phyloP scores from a whole-genome alignment of 2,797 vertebrate species.

The Cirrhinus molitorella region DNA sequence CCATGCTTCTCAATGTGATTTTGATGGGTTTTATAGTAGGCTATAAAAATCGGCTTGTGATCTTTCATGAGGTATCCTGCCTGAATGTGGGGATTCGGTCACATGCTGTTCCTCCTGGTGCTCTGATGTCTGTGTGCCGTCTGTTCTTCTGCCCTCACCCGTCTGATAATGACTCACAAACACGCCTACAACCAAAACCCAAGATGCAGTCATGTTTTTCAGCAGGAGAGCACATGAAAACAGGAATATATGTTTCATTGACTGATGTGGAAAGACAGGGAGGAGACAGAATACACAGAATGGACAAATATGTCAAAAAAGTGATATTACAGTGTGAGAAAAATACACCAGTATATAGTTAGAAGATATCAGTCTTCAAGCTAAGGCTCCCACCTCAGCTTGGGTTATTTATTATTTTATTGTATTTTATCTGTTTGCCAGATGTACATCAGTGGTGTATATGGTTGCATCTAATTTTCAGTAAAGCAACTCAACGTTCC shows the following conservation, averaged over 20 bases:
- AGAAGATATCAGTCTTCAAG: not conserved
- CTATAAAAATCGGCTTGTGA: not conserved
- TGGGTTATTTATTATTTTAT: not conserved
- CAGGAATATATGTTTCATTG: slow-evolving; percentile 31
- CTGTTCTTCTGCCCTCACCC: slow-evolving; percentile 32
- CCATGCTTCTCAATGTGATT: not conserved
- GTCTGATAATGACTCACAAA: slow-evolving; percentile 50
- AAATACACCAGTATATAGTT: not conserved
- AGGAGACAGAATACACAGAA: slow-evolving; percentile 30
- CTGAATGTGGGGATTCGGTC: slow-evolving; percentile 11
- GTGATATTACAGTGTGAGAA: not conserved
- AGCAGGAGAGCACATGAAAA: slow-evolving; percentile 5
- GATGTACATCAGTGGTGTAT: not conserved
- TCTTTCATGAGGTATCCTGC: slow-evolving; percentile 12
- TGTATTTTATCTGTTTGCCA: not conserved
- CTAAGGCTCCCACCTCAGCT: not conserved
- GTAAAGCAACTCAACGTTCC: too few relatives aligned
- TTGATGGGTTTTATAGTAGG: slow-evolving; percentile 5
- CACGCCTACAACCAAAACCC: slow-evolving; percentile 36
- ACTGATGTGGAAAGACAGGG: slow-evolving; percentile 27
- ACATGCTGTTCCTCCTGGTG: slow-evolving; percentile 36
- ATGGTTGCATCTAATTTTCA: not conserved
- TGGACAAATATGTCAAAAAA: slow-evolving; percentile 5
- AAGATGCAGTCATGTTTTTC: slow-evolving; percentile 28
- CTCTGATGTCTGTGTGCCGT: slow-evolving; percentile 36